Percentiles rank a stretch among this genome's conserved stretches.
phyloP scores from a whole-genome alignment of 1,140 invertebrate species.

The Bombus turneri region DNA sequence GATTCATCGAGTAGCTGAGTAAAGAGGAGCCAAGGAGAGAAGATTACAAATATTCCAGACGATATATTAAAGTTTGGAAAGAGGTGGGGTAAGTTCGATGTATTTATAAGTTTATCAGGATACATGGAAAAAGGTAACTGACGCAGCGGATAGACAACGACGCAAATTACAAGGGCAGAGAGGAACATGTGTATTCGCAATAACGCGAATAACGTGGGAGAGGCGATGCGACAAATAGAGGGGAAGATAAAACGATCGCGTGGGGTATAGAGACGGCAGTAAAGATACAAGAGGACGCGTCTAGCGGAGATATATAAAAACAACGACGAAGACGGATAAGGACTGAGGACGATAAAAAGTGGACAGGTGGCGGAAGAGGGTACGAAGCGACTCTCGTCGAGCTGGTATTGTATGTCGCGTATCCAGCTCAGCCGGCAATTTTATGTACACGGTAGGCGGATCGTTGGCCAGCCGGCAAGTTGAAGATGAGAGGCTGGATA shows the following conservation, averaged over 20 bases:
- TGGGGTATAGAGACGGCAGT: background rate
- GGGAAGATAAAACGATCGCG: background rate
- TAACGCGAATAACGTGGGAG: background rate
- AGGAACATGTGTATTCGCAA: background rate
- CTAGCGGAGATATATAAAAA: slow-evolving; percentile 12
- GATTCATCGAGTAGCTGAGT: slow-evolving; percentile 1
- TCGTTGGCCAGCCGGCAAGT: slow-evolving; percentile 29
- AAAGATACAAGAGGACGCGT: slow-evolving; percentile 2
- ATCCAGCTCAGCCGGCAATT: slow-evolving; percentile 52
- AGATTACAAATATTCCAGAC: background rate
- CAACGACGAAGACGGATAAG: slow-evolving; percentile 32
- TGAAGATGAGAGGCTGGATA: slow-evolving; percentile 62
- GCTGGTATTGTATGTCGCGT: slow-evolving; percentile 40
- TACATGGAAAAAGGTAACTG: background rate
- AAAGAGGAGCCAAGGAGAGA: background rate
- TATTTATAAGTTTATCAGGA: background rate
- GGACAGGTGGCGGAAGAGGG: background rate
- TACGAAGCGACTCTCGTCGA: background rate
- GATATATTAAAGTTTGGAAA: background rate
- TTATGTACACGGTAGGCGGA: slow-evolving; percentile 58
- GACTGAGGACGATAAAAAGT: slow-evolving; percentile 17
- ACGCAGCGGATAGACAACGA: background rate
- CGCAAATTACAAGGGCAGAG: background rate
- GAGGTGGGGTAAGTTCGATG: background rate
- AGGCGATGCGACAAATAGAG: no score